Evolutionary conservation across 2,888 invertebrate genomes (phyloP).

Genomic region (Hylaea fasciaria): DNA sequence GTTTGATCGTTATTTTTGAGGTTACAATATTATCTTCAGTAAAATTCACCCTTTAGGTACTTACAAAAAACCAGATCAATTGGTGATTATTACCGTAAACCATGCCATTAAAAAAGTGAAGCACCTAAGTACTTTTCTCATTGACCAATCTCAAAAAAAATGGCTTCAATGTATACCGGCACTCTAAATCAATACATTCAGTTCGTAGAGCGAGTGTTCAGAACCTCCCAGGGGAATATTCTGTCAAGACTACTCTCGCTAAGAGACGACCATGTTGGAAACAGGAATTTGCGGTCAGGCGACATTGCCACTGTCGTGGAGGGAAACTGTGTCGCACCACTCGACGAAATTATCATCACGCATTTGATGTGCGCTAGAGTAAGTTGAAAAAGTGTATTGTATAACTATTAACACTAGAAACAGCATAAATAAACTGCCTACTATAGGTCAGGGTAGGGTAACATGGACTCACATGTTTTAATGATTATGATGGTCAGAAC

Average conservation of each 20-base stretch:
- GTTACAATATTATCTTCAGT: too few species aligned
- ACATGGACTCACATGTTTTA: too few species aligned
- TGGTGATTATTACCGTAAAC: too few species aligned
- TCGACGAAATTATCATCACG: conserved; percentile 90
- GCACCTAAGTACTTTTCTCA: too few species aligned
- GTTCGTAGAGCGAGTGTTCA: conserved; percentile 85
- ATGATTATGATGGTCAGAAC: too few species aligned
- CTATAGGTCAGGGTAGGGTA: too few species aligned
- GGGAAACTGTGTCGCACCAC: conserved; percentile 88
- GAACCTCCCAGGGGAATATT: conserved; percentile 85
- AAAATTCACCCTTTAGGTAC: too few species aligned
- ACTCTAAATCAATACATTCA: conserved; percentile 75
- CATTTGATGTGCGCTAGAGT: conserved; percentile 90
- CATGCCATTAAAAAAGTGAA: too few species aligned
- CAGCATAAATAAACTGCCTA: too few species aligned
- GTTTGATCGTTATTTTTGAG: too few species aligned
- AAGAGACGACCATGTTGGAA: conserved; percentile 89
- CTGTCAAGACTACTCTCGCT: conserved; percentile 87
- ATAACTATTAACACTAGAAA: too few species aligned
- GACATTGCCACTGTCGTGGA: conserved; percentile 89
- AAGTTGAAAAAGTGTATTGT: conserved; percentile 40
- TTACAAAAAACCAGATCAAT: too few species aligned
- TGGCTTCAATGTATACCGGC: conserved; percentile 54
- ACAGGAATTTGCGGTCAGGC: conserved; percentile 88
- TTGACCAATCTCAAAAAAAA: conserved; percentile 17